Base-by-base conservation (phyloP, 2,113 vertebrate genomes). In the Thomomys bottae region DNA sequence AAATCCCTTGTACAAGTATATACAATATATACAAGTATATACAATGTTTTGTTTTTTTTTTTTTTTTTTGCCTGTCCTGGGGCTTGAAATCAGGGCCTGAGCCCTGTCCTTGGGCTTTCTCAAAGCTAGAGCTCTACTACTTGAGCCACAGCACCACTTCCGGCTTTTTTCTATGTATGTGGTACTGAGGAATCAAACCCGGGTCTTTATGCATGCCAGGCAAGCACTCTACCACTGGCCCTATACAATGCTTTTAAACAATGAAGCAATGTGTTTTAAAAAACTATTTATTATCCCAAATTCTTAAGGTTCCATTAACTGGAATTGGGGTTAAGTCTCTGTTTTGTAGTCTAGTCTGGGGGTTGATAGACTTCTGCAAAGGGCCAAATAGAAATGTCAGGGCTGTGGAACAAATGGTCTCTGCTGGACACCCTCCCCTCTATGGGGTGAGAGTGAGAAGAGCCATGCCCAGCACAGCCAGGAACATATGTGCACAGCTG, bases 381-480 rank as follows among this genome's bases (percentile, higher is more conserved):
- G 42, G 26, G 24, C 20, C 61, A 54, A 49, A 86, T 9, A 28
- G 18, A 36, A 72, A 36, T 23, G 6, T 90, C 83, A 0, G 83
- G 61, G 26, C 36, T 34, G 5, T n/a, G 14, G 64, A 15, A 21
- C 36, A 18, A 30, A 57, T 0, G 4, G 24, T 34, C 32, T 88
- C 49, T 30, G 30, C 10, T 26, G 1, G 30, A 80, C 10, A 77
- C 3, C 12, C 20, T 11, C 21, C 28, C 5, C 15, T 40, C 21
- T 49, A 28, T 28, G 1, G 0, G 1, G 17, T 2, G 14, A 24
- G 15, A 3, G 15, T 23, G 49, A n/a, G 26, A 49, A n/a, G 1
- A 8, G 36, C 4, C 30, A 21, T 0, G 8, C 24, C n/a, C 6
- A 8, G 4, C 2, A 5, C 3, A 20, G 4, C 4, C 8, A 24